Evolutionary conservation across 2,113 vertebrate species (phyloP).

Genomic region (Sebastes schlegelii): DNA sequence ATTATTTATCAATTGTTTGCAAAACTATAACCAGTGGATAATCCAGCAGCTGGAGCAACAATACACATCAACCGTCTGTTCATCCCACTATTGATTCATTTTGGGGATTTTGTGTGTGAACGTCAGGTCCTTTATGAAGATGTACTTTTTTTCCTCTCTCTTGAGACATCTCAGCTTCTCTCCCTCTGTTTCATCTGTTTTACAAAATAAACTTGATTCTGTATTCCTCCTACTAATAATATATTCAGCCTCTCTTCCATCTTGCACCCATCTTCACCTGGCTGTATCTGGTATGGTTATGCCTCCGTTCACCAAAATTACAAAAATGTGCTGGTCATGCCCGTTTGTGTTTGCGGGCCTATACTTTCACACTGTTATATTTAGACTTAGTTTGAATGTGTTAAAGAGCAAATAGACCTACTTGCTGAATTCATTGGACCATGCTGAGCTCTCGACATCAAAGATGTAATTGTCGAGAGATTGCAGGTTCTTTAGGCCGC

Average conservation of each 20-base stretch:
- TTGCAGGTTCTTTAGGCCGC: slow-evolving; percentile 79
- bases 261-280: background rate
- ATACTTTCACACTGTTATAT: background rate
- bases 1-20: too few species aligned
- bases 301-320: background rate
- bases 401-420: slow-evolving; percentile 42
- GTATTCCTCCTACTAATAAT: background rate
- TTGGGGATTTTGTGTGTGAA: too few species aligned
- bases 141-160: too few species aligned
- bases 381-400: slow-evolving; percentile 1
- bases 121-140: too few species aligned
- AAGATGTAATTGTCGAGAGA: slow-evolving; percentile 82
- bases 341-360: background rate
- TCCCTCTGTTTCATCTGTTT: too few species aligned
- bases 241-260: background rate
- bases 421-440: slow-evolving; percentile 88
- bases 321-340: background rate
- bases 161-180: too few species aligned
- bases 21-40: too few species aligned
- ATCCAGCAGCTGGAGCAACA: too few species aligned
- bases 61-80: too few species aligned
- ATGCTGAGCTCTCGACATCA: slow-evolving; percentile 85
- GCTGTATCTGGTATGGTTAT: background rate
- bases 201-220: too few species aligned
- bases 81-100: too few species aligned